These are phyloP conservation scores for Tauraco hartlaubi DNA, from an alignment of 2,797 vertebrate species.

Conservation along the genomic window DNA sequence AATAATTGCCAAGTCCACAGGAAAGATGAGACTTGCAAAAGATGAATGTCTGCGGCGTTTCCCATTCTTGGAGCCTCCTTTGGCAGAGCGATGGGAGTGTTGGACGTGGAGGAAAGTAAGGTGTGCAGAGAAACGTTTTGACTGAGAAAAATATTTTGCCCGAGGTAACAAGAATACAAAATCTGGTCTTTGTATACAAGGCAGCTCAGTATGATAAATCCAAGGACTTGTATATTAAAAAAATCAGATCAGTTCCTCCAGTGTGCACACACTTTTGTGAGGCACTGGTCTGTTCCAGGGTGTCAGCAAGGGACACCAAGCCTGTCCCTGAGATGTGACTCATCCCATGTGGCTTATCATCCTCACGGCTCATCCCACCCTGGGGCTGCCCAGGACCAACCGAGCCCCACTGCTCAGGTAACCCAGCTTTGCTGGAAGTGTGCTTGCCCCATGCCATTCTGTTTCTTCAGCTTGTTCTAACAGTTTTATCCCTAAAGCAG, in stretches of 20 bases:
- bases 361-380: not conserved
- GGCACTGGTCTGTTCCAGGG: not conserved
- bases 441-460: not conserved
- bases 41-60: slow-evolving; percentile 17
- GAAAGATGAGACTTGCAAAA: slow-evolving; percentile 57
- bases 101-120: not conserved
- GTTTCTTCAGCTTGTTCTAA: not conserved
- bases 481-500: not conserved
- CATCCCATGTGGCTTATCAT: not conserved
- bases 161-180: not conserved
- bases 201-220: not conserved
- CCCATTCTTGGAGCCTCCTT: not conserved
- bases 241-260: not conserved
- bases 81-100: not conserved
- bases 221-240: not conserved
- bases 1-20: slow-evolving; percentile 75
- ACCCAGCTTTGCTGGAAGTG: not conserved
- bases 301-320: not conserved
- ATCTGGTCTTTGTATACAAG: not conserved
- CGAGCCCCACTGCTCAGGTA: not conserved
- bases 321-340: not conserved
- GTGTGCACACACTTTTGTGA: not conserved
- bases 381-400: not conserved
- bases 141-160: not conserved
- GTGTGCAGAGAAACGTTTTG: not conserved